Base-by-base conservation (phyloP, 1,140 invertebrate genomes). In the Nebria ingens region DNA sequence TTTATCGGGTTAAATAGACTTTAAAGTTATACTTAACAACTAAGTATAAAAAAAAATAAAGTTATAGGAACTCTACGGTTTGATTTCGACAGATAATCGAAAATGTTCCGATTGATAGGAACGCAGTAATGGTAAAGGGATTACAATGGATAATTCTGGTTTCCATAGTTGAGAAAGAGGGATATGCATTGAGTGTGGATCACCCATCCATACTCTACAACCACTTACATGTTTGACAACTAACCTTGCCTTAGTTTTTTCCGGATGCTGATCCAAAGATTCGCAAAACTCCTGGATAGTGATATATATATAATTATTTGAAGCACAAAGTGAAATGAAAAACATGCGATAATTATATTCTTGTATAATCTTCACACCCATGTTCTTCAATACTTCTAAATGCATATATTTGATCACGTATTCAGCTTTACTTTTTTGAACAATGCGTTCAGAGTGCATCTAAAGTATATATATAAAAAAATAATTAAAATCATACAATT, bases 261-360 rank as follows among this genome's bases (percentile, higher is more conserved):
- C 40, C 17, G 6, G 9, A 45, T 45, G 40, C 17, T 45, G 40
- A 11, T 45, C 40, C 9, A 17, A 9, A 12, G 40, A 45, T 17
- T 45, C 40, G 15, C 40, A 45, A 4, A 45, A 4, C 17, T 45
- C 40, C 40, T 45, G 40, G 25, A n/a, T 34, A 34, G 25, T 34
- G n/a, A 34, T n/a, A 34, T 34, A 34, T 9, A 34, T 9, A 34
- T 45, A 17, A 6, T 45, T 45, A 45, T 17, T 17, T 45, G 40
- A 12, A 17, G 17, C 15, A 45, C 40, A 45, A 4, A 45, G 15
- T 12, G 40, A 45, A 4, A 45, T 17, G 17, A 11, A 17, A 45
- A 45, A 45, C 40, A 45, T 45, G 17, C 17, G 40, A 17, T 45
- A 12, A 17, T 45, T 45, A 45, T 45, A 45, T 12, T 45, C 40